Base-by-base conservation (phyloP, 1,140 invertebrate genomes). In the Atopsyche davidsoni region DNA sequence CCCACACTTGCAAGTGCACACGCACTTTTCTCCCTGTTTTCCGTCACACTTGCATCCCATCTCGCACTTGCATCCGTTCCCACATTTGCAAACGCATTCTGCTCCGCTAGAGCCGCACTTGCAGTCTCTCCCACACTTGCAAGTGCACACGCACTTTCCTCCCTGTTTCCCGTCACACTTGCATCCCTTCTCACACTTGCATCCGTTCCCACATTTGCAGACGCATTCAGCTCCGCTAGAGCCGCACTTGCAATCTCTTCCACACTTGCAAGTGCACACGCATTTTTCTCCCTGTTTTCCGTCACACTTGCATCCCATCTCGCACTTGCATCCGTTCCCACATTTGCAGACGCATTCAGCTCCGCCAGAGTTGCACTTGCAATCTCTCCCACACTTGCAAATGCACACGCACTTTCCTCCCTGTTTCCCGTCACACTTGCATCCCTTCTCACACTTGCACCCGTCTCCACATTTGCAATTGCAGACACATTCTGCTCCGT, bases 121-220 rank as follows among this genome's bases (percentile, higher is more conserved):
- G n/a, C n/a, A n/a, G n/a, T n/a, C n/a, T n/a, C n/a, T n/a, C n/a
- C n/a, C n/a, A n/a, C n/a, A n/a, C n/a, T n/a, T n/a, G n/a, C n/a
- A n/a, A n/a, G n/a, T n/a, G n/a, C n/a, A n/a, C n/a, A n/a, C n/a
- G n/a, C n/a, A n/a, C n/a, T n/a, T n/a, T n/a, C n/a, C n/a, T n/a
- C n/a, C n/a, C n/a, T n/a, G n/a, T n/a, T n/a, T n/a, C n/a, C n/a
- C n/a, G n/a, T n/a, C n/a, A n/a, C 25, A 28, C n/a, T 28, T 28
- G 25, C 25, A 28, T 7, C n/a, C 25, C n/a, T 28, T 28, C 23
- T 57, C 36, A 53, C 64, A 66, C 55, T 62, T 61, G 54, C 64
- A 66, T 23, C 62, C 45, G 25, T 57, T 52, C n/a, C 59, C 64
- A 35, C 64, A 66, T 46, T 62, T 66, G 58, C 64, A 66, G 19